Evolutionary conservation across 1,140 invertebrate genomes (phyloP).

Genomic region (Hormaphis cornu): DNA sequence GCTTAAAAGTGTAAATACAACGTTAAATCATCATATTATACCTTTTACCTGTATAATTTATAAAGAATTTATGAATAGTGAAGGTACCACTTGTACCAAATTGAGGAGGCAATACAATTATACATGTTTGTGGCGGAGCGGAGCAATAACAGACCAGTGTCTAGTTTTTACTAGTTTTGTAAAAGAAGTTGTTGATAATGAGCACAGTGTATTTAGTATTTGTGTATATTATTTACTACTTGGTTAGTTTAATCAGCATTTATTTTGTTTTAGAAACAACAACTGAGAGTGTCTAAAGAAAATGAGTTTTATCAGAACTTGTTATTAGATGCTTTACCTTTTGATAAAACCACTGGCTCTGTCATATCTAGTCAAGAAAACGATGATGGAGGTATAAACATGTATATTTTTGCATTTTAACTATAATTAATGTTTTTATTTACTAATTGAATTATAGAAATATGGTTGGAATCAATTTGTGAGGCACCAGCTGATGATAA

Average conservation of each 20-base stretch:
- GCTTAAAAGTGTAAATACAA: too few species aligned
- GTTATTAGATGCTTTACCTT: conserved; percentile 78
- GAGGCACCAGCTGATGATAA: conserved; percentile 10
- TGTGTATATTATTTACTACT: not conserved
- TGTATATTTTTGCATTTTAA: not conserved
- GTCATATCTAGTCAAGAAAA: conserved; percentile 48
- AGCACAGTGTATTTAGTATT: not conserved
- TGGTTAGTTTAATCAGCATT: too few species aligned
- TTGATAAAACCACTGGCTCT: conserved; percentile 50
- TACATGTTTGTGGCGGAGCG: too few species aligned
- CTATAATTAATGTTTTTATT: not conserved
- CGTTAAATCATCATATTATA: too few species aligned
- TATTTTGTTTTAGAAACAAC: conserved; percentile 58
- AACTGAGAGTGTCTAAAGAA: conserved; percentile 86
- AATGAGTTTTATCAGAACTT: conserved; percentile 93
- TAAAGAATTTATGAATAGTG: too few species aligned
- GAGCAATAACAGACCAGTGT: too few species aligned
- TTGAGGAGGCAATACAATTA: too few species aligned
- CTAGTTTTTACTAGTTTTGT: not conserved
- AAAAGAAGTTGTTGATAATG: not conserved
- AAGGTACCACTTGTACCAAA: too few species aligned
- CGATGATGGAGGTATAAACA: conserved; percentile 45
- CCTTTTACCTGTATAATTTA: too few species aligned
- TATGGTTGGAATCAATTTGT: conserved; percentile 27
- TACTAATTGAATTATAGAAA: not conserved